phyloP scores from a whole-genome alignment of 2,797 vertebrate genomes.

The Bufotes viridis region DNA sequence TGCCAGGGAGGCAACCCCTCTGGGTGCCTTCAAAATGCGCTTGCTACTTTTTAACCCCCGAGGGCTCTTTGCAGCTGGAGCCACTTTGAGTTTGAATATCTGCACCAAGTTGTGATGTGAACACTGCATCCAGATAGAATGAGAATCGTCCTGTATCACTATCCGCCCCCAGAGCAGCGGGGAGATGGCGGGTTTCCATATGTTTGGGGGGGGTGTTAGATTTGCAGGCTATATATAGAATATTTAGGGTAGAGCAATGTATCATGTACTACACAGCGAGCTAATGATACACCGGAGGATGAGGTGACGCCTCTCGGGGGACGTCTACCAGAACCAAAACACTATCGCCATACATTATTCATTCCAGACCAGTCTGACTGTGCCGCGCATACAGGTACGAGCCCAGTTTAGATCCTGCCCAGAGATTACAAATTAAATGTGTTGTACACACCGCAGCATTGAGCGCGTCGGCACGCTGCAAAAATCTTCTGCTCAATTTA shows the following conservation, averaged over 20 bases:
- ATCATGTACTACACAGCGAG: conserved; percentile 34
- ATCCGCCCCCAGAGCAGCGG: background rate
- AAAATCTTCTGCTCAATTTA: background rate
- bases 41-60: background rate
- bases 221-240: conserved; percentile 33
- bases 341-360: conserved; percentile 33
- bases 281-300: conserved; percentile 31
- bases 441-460: background rate
- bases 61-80: background rate
- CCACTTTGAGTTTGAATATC: background rate
- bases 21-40: background rate
- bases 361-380: conserved; percentile 12
- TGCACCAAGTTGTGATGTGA: background rate
- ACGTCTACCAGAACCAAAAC: conserved; percentile 25
- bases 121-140: background rate
- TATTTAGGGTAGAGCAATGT: conserved; percentile 26
- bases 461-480: background rate
- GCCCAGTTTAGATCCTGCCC: conserved; percentile 16
- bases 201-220: background rate
- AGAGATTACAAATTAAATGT: conserved; percentile 31
- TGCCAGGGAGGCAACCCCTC: background rate
- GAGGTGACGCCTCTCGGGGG: conserved; percentile 31
- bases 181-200: background rate
- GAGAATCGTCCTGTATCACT: background rate
- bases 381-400: conserved; percentile 5